phyloP scores from a whole-genome alignment of 2,113 vertebrate species.

The Anguilla japonica region DNA sequence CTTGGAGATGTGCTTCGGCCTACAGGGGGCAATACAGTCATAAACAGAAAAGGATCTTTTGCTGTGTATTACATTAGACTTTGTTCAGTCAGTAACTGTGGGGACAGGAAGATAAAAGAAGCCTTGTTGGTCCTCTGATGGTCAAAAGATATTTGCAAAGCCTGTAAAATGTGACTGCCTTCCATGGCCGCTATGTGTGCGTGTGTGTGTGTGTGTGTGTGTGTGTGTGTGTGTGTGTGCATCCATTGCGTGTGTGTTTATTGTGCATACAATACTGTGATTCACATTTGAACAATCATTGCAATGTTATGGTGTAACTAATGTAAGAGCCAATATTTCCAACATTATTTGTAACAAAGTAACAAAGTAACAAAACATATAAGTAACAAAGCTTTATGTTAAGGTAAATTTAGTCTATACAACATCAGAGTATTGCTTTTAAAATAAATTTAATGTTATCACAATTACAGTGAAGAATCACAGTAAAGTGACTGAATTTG shows the following conservation, averaged over 20 bases:
- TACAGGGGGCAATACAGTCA: constrained; percentile 13
- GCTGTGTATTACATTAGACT: background rate
- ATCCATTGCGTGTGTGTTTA: background rate
- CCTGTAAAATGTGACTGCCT: background rate
- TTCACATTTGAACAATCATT: background rate
- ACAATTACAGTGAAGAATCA: no score
- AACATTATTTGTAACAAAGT: no score
- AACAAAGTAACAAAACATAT: no score
- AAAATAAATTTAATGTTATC: no score
- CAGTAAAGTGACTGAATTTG: no score
- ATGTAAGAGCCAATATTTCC: background rate
- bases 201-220: background rate
- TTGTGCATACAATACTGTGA: background rate
- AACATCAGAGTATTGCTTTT: no score
- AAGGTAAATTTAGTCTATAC: no score
- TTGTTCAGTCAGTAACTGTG: background rate
- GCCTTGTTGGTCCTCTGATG: background rate
- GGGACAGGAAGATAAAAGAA: background rate
- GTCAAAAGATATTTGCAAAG: background rate
- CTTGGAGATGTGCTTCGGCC: background rate
- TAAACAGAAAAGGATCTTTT: background rate
- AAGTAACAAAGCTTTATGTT: no score
- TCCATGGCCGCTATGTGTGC: background rate
- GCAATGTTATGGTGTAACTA: background rate
- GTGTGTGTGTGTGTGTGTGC: background rate